Evolutionary conservation across 2,113 vertebrate genomes (phyloP).

Genomic region (Ascaphus truei): DNA sequence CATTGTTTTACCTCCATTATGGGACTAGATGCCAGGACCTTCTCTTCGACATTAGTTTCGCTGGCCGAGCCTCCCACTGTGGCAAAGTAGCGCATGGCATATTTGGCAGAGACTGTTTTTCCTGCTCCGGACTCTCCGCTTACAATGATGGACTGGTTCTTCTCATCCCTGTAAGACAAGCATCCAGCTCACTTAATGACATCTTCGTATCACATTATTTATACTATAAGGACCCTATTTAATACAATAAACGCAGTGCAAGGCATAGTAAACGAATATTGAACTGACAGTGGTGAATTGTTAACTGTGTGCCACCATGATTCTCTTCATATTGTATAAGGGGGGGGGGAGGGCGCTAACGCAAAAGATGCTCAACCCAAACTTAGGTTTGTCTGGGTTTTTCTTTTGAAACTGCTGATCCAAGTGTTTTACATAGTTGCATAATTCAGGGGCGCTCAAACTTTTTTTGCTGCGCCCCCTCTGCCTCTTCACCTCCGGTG

Average conservation of each 20-base stretch:
- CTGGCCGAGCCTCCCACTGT: conserved; percentile 81
- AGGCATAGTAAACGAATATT: no score
- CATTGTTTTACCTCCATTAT: conserved; percentile 96
- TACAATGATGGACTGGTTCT: conserved; percentile 96
- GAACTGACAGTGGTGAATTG: no score
- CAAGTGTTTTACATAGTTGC: no score
- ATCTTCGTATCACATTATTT: rapidly evolving
- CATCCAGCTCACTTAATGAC: rapidly evolving
- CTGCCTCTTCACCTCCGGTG: no score
- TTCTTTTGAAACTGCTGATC: no score
- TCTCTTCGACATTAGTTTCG: conserved; percentile 86
- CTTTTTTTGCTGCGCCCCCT: no score
- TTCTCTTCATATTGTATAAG: no score
- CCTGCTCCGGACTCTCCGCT: conserved; percentile 93
- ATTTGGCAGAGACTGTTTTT: conserved; percentile 94
- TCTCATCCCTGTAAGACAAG: conserved; percentile 76
- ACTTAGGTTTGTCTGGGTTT: no score
- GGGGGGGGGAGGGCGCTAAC: no score
- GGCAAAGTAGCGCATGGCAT: conserved; percentile 90
- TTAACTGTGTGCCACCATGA: no score
- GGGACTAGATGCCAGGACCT: conserved; percentile 87
- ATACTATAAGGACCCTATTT: neutral
- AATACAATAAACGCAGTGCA: conserved; percentile 1
- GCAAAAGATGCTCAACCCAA: no score
- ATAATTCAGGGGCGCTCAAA: no score